phyloP scores from a whole-genome alignment of 2,888 invertebrate genomes.

The Mythimna albipuncta region DNA sequence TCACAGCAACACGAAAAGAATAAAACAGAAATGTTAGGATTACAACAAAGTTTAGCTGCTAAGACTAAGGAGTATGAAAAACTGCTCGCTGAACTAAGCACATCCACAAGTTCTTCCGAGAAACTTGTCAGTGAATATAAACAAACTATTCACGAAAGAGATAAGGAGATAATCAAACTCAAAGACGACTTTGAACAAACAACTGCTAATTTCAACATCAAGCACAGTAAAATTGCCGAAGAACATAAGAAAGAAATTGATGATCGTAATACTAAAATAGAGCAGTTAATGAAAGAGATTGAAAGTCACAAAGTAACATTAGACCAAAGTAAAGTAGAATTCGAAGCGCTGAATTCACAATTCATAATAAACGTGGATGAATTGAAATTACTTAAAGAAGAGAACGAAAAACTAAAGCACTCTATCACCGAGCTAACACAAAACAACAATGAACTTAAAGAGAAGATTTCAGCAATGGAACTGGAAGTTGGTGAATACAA shows the following conservation, averaged over 20 bases:
- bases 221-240: conserved; percentile 87
- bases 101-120: conserved; percentile 80
- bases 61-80: conserved; percentile 85
- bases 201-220: conserved; percentile 87
- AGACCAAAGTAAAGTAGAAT: conserved; percentile 86
- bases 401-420: conserved; percentile 83
- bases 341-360: conserved; percentile 86
- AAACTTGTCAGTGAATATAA: conserved; percentile 86
- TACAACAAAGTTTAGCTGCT: conserved; percentile 81
- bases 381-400: conserved; percentile 83
- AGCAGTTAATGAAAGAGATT: conserved; percentile 87
- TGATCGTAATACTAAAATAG: conserved; percentile 87
- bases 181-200: conserved; percentile 87
- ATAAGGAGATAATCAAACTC: conserved; percentile 89
- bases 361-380: conserved; percentile 85
- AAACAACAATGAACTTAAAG: conserved; percentile 79
- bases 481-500: conserved; percentile 90
- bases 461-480: conserved; percentile 86
- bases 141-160: conserved; percentile 88
- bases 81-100: conserved; percentile 81
- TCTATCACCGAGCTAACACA: conserved; percentile 84
- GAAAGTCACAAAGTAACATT: conserved; percentile 85
- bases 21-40: conserved; percentile 82
- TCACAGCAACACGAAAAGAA: conserved; percentile 85
- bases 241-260: conserved; percentile 89